Evolutionary conservation across 2,113 vertebrate species (phyloP), one percentile per base, ranked within the genome.

Genomic region (Phocoena sinus): DNA sequence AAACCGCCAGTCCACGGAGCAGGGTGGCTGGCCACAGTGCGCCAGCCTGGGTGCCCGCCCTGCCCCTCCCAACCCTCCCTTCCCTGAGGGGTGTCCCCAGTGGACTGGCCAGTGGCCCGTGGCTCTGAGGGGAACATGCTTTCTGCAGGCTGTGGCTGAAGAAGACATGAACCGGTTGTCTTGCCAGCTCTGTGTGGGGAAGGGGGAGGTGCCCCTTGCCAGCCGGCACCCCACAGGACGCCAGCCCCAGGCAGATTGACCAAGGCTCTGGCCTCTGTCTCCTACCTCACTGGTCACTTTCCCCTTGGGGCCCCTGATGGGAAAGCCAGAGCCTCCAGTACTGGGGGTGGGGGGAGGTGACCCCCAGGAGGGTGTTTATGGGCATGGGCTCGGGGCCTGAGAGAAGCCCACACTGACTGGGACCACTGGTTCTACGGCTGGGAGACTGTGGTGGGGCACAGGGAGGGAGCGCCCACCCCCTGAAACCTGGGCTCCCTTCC

Each of bases 161-260:
- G 95, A 82, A 94, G 89, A 84, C 53, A 92, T 50, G 91, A 81
- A 73, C 62, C 31, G 0, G 62, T 89, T 94, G 91, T 95, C 89
- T 94, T 97, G 95, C 98, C 97, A 97, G 93, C 93, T 95, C 96
- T 81, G 68, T 97, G 96, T 80, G 95, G 96, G 77, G 86, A 95
- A 73, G n/a, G 93, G 80, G 95, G 93, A 87, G 91, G 95, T 53
- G 83, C 70, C 74, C 47, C 89, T 58, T 15, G 82, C 38, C 73
- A 50, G 82, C 65, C 28, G 8, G 81, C 76, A 80, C 89, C 89
- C 92, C 67, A 38, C 28, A 70, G 91, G 76, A 85, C 0, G 3
- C 85, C 63, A 50, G 89, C 91, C 63, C 1, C 60, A 63, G 68
- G 93, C 94, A 94, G 58, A 87, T 73, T 56, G 68, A 82, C 79